A percentile compares a stretch with the other conserved stretches of the same genome.
These are phyloP conservation scores for Lasiommata megera DNA, from an alignment of 2,888 invertebrate species.

Conservation along the genomic window DNA sequence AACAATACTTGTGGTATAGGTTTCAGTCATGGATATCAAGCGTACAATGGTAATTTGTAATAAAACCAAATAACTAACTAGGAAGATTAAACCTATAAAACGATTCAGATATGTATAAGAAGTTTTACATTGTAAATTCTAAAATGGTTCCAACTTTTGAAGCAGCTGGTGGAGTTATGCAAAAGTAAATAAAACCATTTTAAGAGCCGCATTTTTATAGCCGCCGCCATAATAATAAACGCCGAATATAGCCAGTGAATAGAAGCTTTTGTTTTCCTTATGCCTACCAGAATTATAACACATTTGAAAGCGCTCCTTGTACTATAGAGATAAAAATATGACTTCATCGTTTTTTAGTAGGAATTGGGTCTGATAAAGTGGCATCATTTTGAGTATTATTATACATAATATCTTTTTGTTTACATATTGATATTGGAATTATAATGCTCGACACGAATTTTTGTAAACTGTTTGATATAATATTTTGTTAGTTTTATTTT, in stretches of 20 bases:
- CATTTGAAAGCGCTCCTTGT: not conserved
- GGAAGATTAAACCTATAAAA: too few species aligned
- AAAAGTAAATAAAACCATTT: constrained; percentile 29
- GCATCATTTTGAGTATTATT: not conserved
- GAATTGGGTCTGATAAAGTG: not conserved
- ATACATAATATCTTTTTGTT: not conserved
- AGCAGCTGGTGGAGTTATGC: constrained; percentile 16
- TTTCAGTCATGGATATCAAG: too few species aligned
- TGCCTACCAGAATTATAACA: not conserved
- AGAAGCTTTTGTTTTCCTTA: constrained; percentile 12
- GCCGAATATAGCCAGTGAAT: constrained; percentile 32
- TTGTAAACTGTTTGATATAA: too few species aligned
- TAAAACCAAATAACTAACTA: too few species aligned
- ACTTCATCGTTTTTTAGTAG: not conserved
- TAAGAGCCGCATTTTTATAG: constrained; percentile 35
- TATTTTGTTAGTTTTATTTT: too few species aligned
- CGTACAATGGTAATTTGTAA: too few species aligned
- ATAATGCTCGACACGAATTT: not conserved
- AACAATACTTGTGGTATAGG: too few species aligned
- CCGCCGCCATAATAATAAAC: constrained; percentile 40
- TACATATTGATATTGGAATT: not conserved
- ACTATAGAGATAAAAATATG: not conserved
- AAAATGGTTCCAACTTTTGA: constrained; percentile 5
- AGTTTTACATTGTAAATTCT: not conserved
- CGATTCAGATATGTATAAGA: too few species aligned